Base-by-base conservation (phyloP, 2,113 vertebrate species). In the Vombatus ursinus region DNA sequence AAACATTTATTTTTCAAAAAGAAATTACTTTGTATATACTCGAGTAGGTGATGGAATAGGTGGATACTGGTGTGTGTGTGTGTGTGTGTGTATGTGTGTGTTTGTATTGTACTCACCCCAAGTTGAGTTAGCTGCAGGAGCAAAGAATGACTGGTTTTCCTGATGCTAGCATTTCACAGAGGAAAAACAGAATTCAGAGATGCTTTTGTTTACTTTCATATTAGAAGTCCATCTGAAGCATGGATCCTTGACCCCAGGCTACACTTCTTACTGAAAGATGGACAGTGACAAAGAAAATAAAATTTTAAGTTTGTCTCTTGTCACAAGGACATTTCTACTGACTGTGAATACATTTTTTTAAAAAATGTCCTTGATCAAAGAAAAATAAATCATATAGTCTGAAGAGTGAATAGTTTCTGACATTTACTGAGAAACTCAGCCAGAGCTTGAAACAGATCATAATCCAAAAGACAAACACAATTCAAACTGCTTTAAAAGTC, bases 191-290 rank as follows among this genome's bases (percentile, higher is more conserved):
- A 94, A 84, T 53, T 51, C 84, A 93, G 93, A 90, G 92, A 89
- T 9, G 6, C 47, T 94, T 92, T 47, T 91, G 92, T 96, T 94
- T 97, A 49, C 52, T 95, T 94, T 91, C 89, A 37, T 11, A 93
- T 91, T 93, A 52, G 52, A 92, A 92, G 90, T 50, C 91, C 91
- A 90, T 96, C 90, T 77, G 93, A 92, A 90, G 31, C 12, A 44
- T 44, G 52, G 68, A 25, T 92, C 94, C 95, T 95, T 97, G 96
- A 95, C 95, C 92, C 51, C 54, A 23, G 19, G 89, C 61, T 49
- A 22, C n/a, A 92, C 94, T 92, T 94, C 91, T 90, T 95, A 89
- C 47, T 47, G 50, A 93, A 47, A 4, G 44, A 48, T 44, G 50
- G 89, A 96, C 31, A 54, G 0, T n/a, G 31, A 94, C 91, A 89